Percentiles rank a stretch among this genome's conserved stretches.
phyloP scores from a whole-genome alignment of 2,113 vertebrate genomes.

The Equus quagga region DNA sequence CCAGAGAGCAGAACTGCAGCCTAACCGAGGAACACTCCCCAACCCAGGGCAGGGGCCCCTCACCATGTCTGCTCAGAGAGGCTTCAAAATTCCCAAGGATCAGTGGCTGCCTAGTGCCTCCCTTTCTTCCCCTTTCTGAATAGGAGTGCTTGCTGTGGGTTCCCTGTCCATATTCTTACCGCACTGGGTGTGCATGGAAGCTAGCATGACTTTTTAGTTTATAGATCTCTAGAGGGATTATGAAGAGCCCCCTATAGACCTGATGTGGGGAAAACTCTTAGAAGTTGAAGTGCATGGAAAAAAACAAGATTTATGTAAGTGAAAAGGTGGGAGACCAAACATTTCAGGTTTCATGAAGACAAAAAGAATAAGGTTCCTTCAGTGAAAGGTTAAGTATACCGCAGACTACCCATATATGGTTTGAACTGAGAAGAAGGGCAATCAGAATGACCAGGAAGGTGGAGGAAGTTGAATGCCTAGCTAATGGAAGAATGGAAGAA shows the following conservation, averaged over 20 bases:
- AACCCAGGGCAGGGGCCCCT: neutral
- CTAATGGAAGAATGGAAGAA: neutral
- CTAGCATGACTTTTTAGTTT: neutral
- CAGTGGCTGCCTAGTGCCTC: too few species aligned
- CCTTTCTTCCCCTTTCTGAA: neutral
- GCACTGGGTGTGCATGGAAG: neutral
- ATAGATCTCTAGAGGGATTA: neutral
- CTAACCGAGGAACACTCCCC: neutral
- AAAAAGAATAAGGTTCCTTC: neutral
- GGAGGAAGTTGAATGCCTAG: neutral
- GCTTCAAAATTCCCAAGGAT: neutral
- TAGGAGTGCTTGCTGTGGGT: neutral
- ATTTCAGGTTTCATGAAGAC: neutral
- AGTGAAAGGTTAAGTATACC: neutral
- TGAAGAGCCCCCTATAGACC: neutral
- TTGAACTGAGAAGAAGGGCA: neutral
- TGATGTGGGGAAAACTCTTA: neutral
- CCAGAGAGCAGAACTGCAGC: neutral
- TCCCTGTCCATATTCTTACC: neutral
- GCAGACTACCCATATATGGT: neutral
- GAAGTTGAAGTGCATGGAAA: neutral
- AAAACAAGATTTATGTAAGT: neutral
- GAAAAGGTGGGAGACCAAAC: neutral
- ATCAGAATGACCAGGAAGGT: neutral
- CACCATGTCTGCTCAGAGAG: neutral